Base-by-base conservation (phyloP, 1,140 invertebrate species). In the Heterodera carotae region DNA sequence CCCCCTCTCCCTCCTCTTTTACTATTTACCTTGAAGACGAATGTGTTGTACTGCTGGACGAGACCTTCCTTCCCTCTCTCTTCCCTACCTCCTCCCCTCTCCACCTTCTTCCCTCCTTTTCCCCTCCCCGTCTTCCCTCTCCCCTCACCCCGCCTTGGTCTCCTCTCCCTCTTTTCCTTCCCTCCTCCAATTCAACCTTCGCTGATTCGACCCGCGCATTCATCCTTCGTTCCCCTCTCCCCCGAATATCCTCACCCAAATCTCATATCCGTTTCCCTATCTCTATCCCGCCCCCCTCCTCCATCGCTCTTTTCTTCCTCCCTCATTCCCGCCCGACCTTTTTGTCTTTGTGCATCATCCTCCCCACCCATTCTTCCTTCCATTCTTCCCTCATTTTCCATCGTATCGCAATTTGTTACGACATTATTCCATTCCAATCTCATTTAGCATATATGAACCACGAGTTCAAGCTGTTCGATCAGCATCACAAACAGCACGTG, bases 401-500 rank as follows among this genome's bases (percentile, higher is more conserved):
- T 53, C 18, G 3, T 22, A 18, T 53, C 48, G n/a, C n/a, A n/a
- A n/a, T n/a, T n/a, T n/a, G n/a, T n/a, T n/a, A n/a, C n/a, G n/a
- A n/a, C n/a, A n/a, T n/a, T n/a, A n/a, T 53, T 22, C 18, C 8
- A 4, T 18, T 53, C 48, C 48, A 15, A 15, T 53, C 0, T 43
- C 18, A 4, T 53, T 53, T 15, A 53, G 48, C 5, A 0, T 25
- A 66, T 66, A n/a, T n/a, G 62, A 66, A 29, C 62, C 62, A 66
- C 62, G 62, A 29, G 62, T 66, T 66, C 62, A 66, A 66, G 62
- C 62, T 66, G 62, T 66, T 66, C 62, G 25, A 53, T 15, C 62
- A 29, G 62, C 62, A 66, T 10, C 62, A 66, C 10, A 66, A 66
- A 66, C 62, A n/a, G 18, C n/a, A 66, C 4, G 62, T 34, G 25